Conservation (phyloP, 2,797 vertebrate species). For the Leptoclinus maculatus region DNA sequence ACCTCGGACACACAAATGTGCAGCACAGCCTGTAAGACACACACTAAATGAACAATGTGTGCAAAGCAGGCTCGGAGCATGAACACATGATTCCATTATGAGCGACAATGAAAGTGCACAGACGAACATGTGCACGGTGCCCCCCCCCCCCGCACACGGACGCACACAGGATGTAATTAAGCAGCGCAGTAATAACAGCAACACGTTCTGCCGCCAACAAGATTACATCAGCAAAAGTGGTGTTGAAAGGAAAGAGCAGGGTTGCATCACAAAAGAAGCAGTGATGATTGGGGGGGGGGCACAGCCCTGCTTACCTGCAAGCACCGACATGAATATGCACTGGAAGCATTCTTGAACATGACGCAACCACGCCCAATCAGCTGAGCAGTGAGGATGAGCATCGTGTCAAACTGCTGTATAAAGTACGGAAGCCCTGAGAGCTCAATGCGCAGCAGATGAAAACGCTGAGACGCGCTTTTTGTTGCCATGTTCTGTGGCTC, state of each 20-base stretch:
- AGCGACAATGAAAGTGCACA: conserved; percentile 38
- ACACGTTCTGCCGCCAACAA: conserved; percentile 45
- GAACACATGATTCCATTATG: conserved; percentile 31
- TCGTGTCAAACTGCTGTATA: background rate
- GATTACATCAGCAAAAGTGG: conserved; percentile 67
- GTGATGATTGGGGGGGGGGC: conserved; percentile 9
- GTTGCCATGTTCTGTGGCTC: background rate
- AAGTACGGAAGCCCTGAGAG: background rate
- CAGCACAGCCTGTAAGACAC: conserved; percentile 20
- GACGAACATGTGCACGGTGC: conserved; percentile 29
- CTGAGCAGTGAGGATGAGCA: background rate
- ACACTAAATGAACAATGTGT: conserved; percentile 55
- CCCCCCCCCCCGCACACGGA: conserved; percentile 26
- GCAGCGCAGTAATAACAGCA: conserved; percentile 52
- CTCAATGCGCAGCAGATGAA: background rate
- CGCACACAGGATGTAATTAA: conserved; percentile 75
- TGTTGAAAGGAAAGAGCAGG: conserved; percentile 50
- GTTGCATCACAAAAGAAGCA: conserved; percentile 67
- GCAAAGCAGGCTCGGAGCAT: conserved; percentile 14
- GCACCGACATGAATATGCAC: conserved; percentile 65
- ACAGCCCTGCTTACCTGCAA: conserved; percentile 55
- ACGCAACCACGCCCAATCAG: conserved; percentile 53
- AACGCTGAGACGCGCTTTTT: background rate
- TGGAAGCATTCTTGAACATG: conserved; percentile 56
- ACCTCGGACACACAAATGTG: conserved; percentile 69